A percentile compares a stretch with the other conserved stretches of the same genome.
Evolutionary conservation across 2,113 vertebrate genomes (phyloP).

Genomic region (Trachemys scripta): DNA sequence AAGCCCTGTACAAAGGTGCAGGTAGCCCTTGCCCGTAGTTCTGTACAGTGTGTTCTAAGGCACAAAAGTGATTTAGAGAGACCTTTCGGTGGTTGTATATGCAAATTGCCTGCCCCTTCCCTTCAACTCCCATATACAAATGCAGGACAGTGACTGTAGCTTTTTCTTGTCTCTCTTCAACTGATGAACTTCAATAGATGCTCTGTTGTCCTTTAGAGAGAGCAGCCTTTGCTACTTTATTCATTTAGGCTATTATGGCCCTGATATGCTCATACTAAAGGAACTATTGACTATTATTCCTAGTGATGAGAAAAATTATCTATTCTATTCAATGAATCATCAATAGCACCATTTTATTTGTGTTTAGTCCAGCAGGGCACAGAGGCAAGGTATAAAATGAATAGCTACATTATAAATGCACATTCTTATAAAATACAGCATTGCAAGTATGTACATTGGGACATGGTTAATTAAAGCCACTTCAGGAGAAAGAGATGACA

Average conservation of each 20-base stretch:
- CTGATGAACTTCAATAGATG: background rate
- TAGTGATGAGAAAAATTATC: background rate
- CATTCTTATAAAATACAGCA: background rate
- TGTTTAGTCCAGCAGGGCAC: background rate
- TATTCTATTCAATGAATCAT: background rate
- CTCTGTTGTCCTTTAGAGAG: conserved; percentile 36
- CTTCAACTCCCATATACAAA: background rate
- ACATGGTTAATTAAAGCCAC: background rate
- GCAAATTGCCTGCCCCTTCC: background rate
- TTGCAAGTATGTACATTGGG: background rate
- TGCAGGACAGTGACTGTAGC: background rate
- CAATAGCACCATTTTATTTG: background rate
- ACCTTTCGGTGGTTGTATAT: background rate
- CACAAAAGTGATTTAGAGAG: background rate
- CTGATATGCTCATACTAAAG: background rate
- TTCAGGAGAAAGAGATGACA: background rate
- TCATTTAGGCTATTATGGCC: conserved; percentile 49
- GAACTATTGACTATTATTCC: background rate
- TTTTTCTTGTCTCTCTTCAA: background rate
- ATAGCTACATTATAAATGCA: background rate
- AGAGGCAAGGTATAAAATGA: background rate
- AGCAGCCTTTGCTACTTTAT: conserved; percentile 54
- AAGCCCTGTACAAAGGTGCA: background rate
- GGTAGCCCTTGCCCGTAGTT: background rate
- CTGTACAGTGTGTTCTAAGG: background rate